These are phyloP conservation scores for Plagiodera versicolora DNA, from an alignment of 2,888 invertebrate species.

Conservation along the genomic window DNA sequence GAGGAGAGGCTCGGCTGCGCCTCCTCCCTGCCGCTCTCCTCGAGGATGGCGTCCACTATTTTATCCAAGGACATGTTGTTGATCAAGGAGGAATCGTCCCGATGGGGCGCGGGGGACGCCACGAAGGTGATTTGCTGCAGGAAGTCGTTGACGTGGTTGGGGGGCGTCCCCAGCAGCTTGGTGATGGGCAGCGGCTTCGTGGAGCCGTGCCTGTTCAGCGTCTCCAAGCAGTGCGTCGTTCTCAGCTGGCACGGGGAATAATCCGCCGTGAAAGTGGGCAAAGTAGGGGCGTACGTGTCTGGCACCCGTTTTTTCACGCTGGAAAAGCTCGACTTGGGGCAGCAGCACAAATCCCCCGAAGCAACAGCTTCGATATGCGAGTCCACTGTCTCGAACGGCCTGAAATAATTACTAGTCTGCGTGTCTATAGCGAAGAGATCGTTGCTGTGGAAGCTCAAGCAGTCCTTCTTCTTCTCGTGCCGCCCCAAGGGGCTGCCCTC, in stretches of 20 bases:
- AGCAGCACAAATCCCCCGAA: slow-evolving; percentile 28
- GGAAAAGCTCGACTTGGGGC: slow-evolving; percentile 26
- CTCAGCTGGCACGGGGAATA: slow-evolving; percentile 54
- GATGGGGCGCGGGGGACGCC: slow-evolving; percentile 38
- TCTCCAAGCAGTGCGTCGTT: slow-evolving; percentile 53
- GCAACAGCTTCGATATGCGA: slow-evolving; percentile 47
- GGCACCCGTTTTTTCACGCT: slow-evolving; percentile 27
- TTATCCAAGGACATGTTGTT: slow-evolving; percentile 61
- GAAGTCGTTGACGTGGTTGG: slow-evolving; percentile 49
- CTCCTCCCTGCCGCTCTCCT: slow-evolving; percentile 55
- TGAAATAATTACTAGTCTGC: slow-evolving; percentile 45
- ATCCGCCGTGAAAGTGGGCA: slow-evolving; percentile 62
- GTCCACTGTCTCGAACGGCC: slow-evolving; percentile 49
- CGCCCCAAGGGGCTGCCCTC: slow-evolving; percentile 31
- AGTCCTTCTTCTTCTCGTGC: slow-evolving; percentile 50
- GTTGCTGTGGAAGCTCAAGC: slow-evolving; percentile 42
- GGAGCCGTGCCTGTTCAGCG: slow-evolving; percentile 58
- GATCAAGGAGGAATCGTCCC: slow-evolving; percentile 57
- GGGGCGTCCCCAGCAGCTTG: slow-evolving; percentile 40
- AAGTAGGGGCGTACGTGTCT: slow-evolving; percentile 55
- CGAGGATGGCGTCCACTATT: slow-evolving; percentile 66
- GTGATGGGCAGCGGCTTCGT: slow-evolving; percentile 51
- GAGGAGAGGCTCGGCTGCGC: slow-evolving; percentile 42
- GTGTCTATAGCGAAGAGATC: slow-evolving; percentile 30
- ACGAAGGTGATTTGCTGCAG: slow-evolving; percentile 46